phyloP scores from a whole-genome alignment of 1,140 invertebrate genomes.

The Lineus longissimus region DNA sequence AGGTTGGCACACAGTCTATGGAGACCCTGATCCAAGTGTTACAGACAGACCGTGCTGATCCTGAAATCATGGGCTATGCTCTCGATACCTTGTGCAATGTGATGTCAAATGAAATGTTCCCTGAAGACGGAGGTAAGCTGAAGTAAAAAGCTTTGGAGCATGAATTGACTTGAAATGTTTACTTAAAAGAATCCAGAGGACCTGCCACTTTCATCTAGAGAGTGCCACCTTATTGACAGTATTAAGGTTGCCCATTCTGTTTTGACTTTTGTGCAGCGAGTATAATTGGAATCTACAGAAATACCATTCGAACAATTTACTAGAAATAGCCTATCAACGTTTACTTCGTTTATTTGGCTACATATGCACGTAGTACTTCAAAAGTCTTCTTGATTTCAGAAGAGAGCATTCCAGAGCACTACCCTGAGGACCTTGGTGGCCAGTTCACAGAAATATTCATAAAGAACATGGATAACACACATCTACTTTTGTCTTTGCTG shows the following conservation, averaged over 20 bases:
- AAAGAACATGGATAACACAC: constrained; percentile 83
- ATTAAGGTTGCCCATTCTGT: constrained; percentile 4
- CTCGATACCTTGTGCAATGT: constrained; percentile 90
- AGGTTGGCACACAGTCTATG: constrained; percentile 95
- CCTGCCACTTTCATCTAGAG: background rate
- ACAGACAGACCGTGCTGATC: constrained; percentile 66
- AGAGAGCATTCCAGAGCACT: constrained; percentile 27
- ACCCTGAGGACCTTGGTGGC: constrained; percentile 62
- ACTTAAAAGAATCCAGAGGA: background rate
- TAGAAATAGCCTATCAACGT: too few relatives aligned
- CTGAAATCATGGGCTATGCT: constrained; percentile 86
- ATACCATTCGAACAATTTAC: too few relatives aligned
- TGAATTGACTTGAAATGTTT: background rate
- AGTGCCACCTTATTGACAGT: background rate
- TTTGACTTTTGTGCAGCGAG: too few relatives aligned
- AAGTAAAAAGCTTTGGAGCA: background rate
- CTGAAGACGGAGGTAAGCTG: constrained; percentile 58
- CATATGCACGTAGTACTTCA: too few relatives aligned
- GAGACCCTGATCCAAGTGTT: constrained; percentile 68
- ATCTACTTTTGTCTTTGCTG: constrained; percentile 78
- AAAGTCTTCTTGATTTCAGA: too few relatives aligned
- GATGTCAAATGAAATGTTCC: constrained; percentile 67
- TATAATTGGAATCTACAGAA: too few relatives aligned
- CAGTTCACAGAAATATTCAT: constrained; percentile 99
- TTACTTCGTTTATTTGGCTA: too few relatives aligned